phyloP scores from a whole-genome alignment of 2,888 invertebrate genomes.

The Drosophila meridiana region DNA sequence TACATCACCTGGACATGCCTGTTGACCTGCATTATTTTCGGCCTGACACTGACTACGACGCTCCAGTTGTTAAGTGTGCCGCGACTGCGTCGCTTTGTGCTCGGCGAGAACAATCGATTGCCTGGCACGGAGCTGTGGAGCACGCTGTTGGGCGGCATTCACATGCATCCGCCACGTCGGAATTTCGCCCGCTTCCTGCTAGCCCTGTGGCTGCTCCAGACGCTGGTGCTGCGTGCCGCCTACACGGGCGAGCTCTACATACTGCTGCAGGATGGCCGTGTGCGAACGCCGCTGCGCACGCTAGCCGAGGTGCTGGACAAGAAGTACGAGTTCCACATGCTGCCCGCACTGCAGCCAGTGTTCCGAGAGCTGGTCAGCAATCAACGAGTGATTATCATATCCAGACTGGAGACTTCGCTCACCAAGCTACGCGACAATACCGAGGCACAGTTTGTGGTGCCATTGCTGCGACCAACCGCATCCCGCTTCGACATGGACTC shows the following conservation, averaged over 20 bases:
- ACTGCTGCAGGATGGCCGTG: conserved; percentile 78
- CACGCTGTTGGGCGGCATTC: conserved; percentile 68
- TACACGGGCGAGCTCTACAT: conserved; percentile 78
- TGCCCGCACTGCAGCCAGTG: conserved; percentile 48
- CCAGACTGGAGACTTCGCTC: conserved; percentile 1
- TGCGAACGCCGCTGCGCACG: conserved; percentile 49
- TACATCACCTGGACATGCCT: conserved; percentile 77
- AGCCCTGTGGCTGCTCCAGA: conserved; percentile 74
- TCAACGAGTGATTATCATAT: not conserved
- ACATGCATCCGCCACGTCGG: conserved; percentile 60
- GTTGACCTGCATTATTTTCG: conserved; percentile 55
- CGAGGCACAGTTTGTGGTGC: conserved; percentile 46
- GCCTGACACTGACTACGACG: conserved; percentile 54
- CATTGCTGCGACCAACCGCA: conserved; percentile 46
- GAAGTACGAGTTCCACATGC: conserved; percentile 63
- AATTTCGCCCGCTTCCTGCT: conserved; percentile 83
- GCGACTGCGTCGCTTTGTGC: conserved; percentile 59
- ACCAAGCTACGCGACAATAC: conserved; percentile 41
- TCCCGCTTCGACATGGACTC: conserved; percentile 60
- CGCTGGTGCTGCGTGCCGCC: conserved; percentile 76
- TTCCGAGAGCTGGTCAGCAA: conserved; percentile 38
- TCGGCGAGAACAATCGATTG: conserved; percentile 67
- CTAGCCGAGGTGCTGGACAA: conserved; percentile 66
- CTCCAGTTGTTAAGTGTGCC: conserved; percentile 28
- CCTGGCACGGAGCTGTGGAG: conserved; percentile 73